A percentile compares a stretch with the other conserved stretches of the same genome.
These are phyloP conservation scores for Chalcis sispes DNA, from an alignment of 2,888 invertebrate genomes.

Conservation along the genomic window DNA sequence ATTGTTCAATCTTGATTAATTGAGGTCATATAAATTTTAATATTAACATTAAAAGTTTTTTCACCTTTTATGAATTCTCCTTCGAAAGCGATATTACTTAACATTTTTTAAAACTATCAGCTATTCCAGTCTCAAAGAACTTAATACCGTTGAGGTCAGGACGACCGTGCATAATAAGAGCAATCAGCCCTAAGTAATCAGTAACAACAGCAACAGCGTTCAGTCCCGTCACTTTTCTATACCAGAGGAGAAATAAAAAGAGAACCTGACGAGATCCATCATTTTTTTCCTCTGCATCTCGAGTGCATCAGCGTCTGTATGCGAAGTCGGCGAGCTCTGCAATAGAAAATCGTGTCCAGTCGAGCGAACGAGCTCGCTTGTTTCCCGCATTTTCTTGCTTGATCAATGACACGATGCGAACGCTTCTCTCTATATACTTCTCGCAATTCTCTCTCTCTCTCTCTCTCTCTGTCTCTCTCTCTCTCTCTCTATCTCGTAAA, in stretches of 20 bases:
- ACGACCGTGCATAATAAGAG: not conserved
- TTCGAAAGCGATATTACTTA: no score
- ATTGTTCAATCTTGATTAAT: no score
- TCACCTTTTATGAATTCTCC: no score
- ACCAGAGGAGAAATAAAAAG: conserved; percentile 7
- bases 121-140: conserved; percentile 5
- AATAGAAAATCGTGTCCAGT: conserved; percentile 32
- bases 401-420: conserved; percentile 38
- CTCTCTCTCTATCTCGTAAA: not conserved
- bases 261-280: conserved; percentile 20
- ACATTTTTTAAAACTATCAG: no score
- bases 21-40: no score
- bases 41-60: no score
- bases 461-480: not conserved
- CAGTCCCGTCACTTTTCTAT: conserved; percentile 38
- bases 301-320: no score
- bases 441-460: not conserved
- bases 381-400: conserved; percentile 48
- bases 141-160: conserved; percentile 31
- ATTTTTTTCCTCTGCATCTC: conserved; percentile 18
- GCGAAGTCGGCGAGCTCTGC: not conserved
- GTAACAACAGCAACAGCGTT: no score
- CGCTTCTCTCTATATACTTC: conserved; percentile 6
- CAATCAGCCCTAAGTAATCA: conserved; percentile 39
- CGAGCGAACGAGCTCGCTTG: not conserved